Base-by-base conservation (phyloP, 2,888 invertebrate genomes). In the Agrochola macilenta region DNA sequence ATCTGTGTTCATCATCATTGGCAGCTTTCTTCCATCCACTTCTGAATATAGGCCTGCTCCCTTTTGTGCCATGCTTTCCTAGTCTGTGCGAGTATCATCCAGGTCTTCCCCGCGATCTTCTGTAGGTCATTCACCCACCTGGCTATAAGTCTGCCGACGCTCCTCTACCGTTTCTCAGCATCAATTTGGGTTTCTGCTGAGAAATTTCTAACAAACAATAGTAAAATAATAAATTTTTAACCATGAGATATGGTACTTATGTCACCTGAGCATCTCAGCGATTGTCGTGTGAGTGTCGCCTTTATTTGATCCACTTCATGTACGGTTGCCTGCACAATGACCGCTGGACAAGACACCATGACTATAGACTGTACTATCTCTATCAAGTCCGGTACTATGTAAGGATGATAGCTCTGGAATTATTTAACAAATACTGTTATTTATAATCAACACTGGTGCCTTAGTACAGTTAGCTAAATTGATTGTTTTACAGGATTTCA, bases 281-380 rank as follows among this genome's bases (percentile, higher is more conserved):
- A 39, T 39, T 71, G 74, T 71, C 5, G 20, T 17, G 49, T 61
- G 17, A 74, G 60, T 5, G 49, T 61, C 17, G 35, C 12, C 49
- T 30, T 71, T 23, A 71, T 74, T 52, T 52, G 26, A 26, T 71
- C 49, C 23, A 74, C 72, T 74, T 74, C 72, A 23, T 74, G 26
- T 23, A 9, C 3, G 5, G 74, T 72, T 52, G 60, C 72, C 17
- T 71, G 60, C 8, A 23, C 39, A 39, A 71, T 12, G 17, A 74
- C 23, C 4, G 60, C 49, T 52, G 72, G 52, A 30, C 17, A 52
- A 11, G 49, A 72, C 17, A 61, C 49, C 49, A 71, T 4, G 11
- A 54, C 7, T 30, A 39, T 11, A 12, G 12, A 20, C 26, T 26
- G 52, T 30, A 1, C 2, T 2, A 43, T 30, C 23, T 66, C 65